Evolutionary conservation across 2,797 vertebrate species (phyloP).

Genomic region (Cynodonichthys magdalenae): DNA sequence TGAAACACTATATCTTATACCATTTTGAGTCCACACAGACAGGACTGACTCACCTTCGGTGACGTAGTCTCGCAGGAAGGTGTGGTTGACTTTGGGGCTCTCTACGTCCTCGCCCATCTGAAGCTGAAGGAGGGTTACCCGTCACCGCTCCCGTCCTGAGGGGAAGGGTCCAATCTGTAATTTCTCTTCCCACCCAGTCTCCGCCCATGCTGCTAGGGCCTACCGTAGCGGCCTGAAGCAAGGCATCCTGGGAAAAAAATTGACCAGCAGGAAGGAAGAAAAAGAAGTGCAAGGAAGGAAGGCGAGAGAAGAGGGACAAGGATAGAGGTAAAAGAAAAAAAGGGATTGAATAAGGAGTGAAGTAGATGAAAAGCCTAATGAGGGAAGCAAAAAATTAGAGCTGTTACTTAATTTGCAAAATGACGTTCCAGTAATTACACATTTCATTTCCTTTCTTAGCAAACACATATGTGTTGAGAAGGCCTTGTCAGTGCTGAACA

Average conservation of each 20-base stretch:
- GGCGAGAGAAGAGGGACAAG: slow-evolving; percentile 18
- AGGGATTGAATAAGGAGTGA: slow-evolving; percentile 13
- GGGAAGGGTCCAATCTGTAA: slow-evolving; percentile 92
- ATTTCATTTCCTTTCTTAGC: slow-evolving; percentile 39
- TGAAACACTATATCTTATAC: no score
- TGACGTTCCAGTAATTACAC: slow-evolving; percentile 49
- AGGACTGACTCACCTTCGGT: slow-evolving; percentile 85
- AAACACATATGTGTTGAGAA: slow-evolving; percentile 45
- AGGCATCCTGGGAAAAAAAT: slow-evolving; percentile 86
- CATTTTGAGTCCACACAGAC: slow-evolving; percentile 30
- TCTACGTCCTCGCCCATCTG: slow-evolving; percentile 99
- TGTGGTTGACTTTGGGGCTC: slow-evolving; percentile 97
- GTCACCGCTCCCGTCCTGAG: slow-evolving; percentile 92
- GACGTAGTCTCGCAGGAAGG: slow-evolving; percentile 99
- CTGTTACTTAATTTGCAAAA: slow-evolving; percentile 14
- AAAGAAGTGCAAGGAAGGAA: slow-evolving; percentile 29
- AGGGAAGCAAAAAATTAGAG: slow-evolving; percentile 26
- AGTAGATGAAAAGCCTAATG: slow-evolving; percentile 38
- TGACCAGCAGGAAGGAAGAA: slow-evolving; percentile 58
- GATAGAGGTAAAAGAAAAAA: slow-evolving; percentile 8
- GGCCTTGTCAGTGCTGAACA: slow-evolving; percentile 28
- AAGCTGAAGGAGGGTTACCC: slow-evolving; percentile 88
- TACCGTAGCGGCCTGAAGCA: slow-evolving; percentile 87
- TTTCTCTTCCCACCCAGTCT: slow-evolving; percentile 89
- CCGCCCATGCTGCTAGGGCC: slow-evolving; percentile 96